Base-by-base conservation (phyloP, 2,797 vertebrate genomes). In the Phylloscopus collybita region DNA sequence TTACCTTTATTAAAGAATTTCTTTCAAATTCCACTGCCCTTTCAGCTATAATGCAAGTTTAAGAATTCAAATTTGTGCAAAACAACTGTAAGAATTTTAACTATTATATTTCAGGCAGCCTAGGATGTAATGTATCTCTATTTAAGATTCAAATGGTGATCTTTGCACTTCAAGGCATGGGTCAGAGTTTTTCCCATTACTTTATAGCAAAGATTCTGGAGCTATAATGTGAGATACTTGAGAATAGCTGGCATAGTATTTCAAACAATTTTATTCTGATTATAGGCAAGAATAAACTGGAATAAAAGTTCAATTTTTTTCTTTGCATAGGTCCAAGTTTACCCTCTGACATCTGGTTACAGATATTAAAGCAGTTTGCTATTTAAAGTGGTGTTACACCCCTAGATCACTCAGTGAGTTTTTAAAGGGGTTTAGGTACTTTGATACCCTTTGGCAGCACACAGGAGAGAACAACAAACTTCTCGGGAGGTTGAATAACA, bases 281-380 rank as follows among this genome's bases (percentile, higher is more conserved):
- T 65, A n/a, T 36, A 65, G 7, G 29, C 20, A 73, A 81, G n/a
- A 79, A 62, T 25, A 73, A 72, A 73, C 20, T 5, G 1, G 23
- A 80, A 85, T 38, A 64, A 53, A 82, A 1, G 10, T 38, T 54
- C 32, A 27, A 42, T 19, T 12, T 45, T 65, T 67, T 56, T 53
- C 18, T 74, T 85, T 0, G 0, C 4, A 15, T 2, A 60, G 29
- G 16, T 62, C 5, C 13, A 59, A n/a, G 7, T 86, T 75, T 83
- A 49, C 19, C 16, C 9, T 30, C 44, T 61, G 40, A 29, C 1
- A n/a, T 40, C 20, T 84, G 8, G 4, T 56, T 62, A 25, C 16
- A 66, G 7, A 13, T 10, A 27, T 20, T 61, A 38, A 71, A 79
- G 11, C 3, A 23, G 21, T 62, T 81, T 75, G 7, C 7, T 54